These are phyloP conservation scores for Calameuta idolon DNA, from an alignment of 2,888 invertebrate species.

Conservation along the genomic window DNA sequence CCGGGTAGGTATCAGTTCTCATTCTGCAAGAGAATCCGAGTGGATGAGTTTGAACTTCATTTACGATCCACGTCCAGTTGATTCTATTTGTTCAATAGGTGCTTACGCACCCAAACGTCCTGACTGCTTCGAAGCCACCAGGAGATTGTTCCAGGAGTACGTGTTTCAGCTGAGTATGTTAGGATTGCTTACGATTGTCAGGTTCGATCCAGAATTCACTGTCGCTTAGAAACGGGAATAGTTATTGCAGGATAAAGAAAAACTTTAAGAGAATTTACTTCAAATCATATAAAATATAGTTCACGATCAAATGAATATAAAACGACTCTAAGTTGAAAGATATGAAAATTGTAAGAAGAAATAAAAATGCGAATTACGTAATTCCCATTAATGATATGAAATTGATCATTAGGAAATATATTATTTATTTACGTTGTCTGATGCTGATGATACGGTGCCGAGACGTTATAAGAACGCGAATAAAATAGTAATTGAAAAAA, in stretches of 20 bases:
- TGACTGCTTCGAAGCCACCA: not conserved
- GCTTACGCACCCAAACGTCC: not conserved
- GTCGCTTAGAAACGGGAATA: not conserved
- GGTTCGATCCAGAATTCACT: not conserved
- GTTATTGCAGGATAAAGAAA: not conserved
- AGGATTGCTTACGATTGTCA: not conserved
- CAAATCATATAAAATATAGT: too few species aligned
- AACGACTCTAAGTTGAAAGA: too few species aligned
- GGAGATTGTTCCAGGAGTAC: not conserved
- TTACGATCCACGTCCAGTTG: not conserved
- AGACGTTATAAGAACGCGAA: constrained; percentile 34
- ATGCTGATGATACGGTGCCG: constrained; percentile 38
- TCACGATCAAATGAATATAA: too few species aligned
- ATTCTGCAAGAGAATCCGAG: not conserved
- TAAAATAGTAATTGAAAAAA: constrained; percentile 45
- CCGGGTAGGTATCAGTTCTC: not conserved
- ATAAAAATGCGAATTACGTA: too few species aligned
- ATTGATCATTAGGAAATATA: too few species aligned
- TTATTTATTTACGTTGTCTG: too few species aligned
- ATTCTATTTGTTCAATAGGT: not conserved
- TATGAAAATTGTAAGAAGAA: too few species aligned
- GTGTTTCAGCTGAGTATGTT: not conserved
- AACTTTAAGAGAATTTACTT: not conserved
- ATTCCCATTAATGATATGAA: too few species aligned
- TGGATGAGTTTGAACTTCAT: not conserved